Evolutionary conservation across 2,888 invertebrate species (phyloP).

Genomic region (Therioaphis trifolii): DNA sequence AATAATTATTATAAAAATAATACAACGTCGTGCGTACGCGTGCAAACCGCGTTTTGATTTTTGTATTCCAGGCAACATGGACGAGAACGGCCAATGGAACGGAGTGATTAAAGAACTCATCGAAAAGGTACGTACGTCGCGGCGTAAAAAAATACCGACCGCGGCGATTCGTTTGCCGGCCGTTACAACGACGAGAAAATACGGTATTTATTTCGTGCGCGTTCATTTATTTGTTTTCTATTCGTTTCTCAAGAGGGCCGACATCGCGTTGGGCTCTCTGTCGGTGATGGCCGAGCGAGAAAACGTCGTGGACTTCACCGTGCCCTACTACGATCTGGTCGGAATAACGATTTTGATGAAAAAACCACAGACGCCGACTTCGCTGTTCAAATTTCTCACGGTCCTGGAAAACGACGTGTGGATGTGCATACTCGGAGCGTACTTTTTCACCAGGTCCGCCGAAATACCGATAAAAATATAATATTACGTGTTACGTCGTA

Average conservation of each 20-base stretch:
- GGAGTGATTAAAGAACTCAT: conserved; percentile 84
- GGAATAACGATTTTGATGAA: conserved; percentile 97
- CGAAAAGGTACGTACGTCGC: conserved; percentile 73
- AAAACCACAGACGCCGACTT: conserved; percentile 87
- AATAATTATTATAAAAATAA: not conserved
- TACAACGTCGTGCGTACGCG: too few species aligned
- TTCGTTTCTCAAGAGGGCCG: conserved; percentile 84
- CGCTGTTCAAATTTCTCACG: conserved; percentile 95
- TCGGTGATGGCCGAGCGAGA: conserved; percentile 98
- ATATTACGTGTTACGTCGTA: not conserved
- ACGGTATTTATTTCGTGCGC: not conserved
- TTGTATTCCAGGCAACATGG: conserved; percentile 77
- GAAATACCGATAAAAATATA: not conserved
- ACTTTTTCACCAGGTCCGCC: conserved; percentile 89
- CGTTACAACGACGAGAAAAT: too few species aligned
- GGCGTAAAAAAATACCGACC: not conserved
- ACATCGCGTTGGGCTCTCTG: conserved; percentile 92
- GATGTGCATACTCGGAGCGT: conserved; percentile 94
- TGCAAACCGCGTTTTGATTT: not conserved
- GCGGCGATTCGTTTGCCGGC: not conserved
- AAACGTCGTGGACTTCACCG: conserved; percentile 96
- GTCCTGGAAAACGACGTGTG: conserved; percentile 96
- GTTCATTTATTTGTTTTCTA: not conserved
- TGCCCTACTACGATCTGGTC: conserved; percentile 97
- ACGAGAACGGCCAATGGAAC: conserved; percentile 86